These are phyloP conservation scores for Lithosia quadra DNA, from an alignment of 2,888 invertebrate genomes.

Conservation along the genomic window DNA sequence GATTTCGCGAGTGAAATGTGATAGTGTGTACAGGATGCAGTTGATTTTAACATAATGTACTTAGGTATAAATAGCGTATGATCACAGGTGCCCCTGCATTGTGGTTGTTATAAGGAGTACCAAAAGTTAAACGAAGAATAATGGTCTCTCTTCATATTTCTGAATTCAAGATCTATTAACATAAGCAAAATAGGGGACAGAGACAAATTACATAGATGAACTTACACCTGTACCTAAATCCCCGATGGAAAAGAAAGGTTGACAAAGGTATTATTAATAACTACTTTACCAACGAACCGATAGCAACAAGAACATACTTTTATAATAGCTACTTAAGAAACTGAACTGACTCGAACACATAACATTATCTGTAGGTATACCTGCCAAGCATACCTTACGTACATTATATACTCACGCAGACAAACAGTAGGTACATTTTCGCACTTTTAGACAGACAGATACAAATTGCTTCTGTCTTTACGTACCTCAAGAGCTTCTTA, in stretches of 20 bases:
- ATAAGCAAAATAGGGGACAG: background rate
- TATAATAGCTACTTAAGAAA: background rate
- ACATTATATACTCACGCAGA: background rate
- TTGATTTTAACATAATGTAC: background rate
- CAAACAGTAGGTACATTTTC: background rate
- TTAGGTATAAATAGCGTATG: background rate
- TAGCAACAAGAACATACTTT: background rate
- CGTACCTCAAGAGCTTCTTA: background rate
- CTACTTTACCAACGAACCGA: background rate
- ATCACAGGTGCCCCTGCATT: background rate
- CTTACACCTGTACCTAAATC: background rate
- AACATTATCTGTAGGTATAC: background rate
- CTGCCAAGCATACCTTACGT: no score
- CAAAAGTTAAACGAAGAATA: no score
- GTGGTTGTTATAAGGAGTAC: no score
- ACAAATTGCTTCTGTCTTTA: background rate
- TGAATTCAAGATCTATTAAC: background rate
- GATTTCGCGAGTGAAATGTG: constrained; percentile 18
- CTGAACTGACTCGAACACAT: background rate
- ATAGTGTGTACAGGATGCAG: constrained; percentile 4
- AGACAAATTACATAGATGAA: background rate
- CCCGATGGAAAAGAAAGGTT: background rate
- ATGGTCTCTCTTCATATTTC: background rate
- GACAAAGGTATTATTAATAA: background rate
- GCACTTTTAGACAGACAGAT: background rate